phyloP scores from a whole-genome alignment of 2,888 invertebrate genomes.

The Galerucella pusilla region DNA sequence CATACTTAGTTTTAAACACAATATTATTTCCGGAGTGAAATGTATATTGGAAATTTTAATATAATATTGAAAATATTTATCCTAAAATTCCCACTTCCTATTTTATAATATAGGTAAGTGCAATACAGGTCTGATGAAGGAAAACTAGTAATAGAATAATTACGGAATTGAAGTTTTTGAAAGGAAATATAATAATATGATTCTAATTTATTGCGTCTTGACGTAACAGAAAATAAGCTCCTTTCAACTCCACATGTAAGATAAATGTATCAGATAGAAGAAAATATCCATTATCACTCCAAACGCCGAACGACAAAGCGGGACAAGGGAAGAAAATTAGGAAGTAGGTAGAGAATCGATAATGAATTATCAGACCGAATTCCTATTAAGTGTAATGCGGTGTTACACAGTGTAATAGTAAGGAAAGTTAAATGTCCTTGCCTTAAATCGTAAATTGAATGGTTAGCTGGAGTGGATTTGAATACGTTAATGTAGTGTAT shows the following conservation, averaged over 20 bases:
- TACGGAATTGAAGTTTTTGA: no score
- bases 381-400: constrained; percentile 22
- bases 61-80: no score
- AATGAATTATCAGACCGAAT: constrained; percentile 27
- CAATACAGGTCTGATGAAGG: no score
- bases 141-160: no score
- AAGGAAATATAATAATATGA: no score
- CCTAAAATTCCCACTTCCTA: no score
- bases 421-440: constrained; percentile 26
- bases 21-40: no score
- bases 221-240: not conserved
- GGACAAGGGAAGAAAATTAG: not conserved
- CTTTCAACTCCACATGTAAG: not conserved
- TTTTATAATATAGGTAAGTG: no score
- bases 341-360: constrained; percentile 7
- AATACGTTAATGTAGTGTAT: constrained; percentile 13
- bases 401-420: constrained; percentile 24
- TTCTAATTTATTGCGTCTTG: no score
- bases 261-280: constrained; percentile 17
- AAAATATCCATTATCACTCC: constrained; percentile 6
- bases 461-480: constrained; percentile 19
- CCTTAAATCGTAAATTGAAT: constrained; percentile 23
- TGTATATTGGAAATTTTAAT: no score
- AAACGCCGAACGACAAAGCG: constrained; percentile 11
- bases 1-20: no score